Evolutionary conservation across 2,113 vertebrate genomes (phyloP).

Genomic region (Heliornis fulica): DNA sequence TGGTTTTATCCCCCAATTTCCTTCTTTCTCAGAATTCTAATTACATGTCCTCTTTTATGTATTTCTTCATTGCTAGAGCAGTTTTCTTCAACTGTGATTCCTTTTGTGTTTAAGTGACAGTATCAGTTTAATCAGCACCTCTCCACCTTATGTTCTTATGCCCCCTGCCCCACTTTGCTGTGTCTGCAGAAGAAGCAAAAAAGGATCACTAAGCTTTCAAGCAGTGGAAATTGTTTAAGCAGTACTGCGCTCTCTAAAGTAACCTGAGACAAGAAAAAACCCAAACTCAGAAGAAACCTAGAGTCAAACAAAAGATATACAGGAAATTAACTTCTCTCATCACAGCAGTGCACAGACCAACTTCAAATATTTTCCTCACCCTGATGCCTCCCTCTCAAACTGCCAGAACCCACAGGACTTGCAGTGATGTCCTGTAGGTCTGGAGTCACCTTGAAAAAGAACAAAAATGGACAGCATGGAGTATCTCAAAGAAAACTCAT

Average conservation of each 20-base stretch:
- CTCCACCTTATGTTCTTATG: background rate
- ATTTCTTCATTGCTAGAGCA: background rate
- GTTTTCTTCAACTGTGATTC: background rate
- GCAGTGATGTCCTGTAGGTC: background rate
- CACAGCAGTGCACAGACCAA: background rate
- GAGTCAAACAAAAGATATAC: background rate
- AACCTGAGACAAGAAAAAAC: background rate
- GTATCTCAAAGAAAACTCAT: background rate
- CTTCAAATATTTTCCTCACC: background rate
- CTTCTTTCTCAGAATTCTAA: background rate
- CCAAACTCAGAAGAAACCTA: background rate
- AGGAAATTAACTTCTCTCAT: background rate
- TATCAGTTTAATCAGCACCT: background rate
- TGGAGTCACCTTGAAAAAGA: background rate
- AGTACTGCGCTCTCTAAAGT: background rate
- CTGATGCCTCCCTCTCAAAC: background rate
- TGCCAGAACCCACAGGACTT: background rate
- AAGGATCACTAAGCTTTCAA: background rate
- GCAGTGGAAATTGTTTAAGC: background rate
- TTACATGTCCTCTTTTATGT: background rate
- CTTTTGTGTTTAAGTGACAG: background rate
- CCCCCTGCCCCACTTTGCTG: background rate
- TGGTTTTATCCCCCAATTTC: background rate
- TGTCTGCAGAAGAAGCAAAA: background rate
- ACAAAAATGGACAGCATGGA: background rate